Conservation (phyloP, 2,113 vertebrate species). For the Corythoichthys haematopterus region DNA sequence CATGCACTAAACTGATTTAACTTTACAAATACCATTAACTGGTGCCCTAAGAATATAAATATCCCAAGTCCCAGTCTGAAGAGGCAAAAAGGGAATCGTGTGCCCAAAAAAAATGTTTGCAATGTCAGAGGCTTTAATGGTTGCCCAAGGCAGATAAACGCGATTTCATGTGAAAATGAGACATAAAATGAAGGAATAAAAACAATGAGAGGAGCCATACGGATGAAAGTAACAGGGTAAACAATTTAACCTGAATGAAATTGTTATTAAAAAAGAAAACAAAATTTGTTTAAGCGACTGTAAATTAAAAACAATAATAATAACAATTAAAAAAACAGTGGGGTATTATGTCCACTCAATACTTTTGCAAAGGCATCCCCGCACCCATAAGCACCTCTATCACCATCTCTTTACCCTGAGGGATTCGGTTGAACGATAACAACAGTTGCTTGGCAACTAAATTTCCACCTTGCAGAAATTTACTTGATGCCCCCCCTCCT, state of each 20-base stretch:
- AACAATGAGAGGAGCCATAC: conserved; percentile 21
- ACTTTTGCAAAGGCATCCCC: conserved; percentile 28
- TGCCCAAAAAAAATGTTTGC: conserved; percentile 46
- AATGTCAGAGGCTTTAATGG: conserved; percentile 45
- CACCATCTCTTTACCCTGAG: conserved; percentile 43
- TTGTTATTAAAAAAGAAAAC: too few relatives aligned
- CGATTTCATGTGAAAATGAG: conserved; percentile 35
- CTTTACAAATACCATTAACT: conserved; percentile 68
- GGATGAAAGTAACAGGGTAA: neutral
- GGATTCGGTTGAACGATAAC: conserved; percentile 54
- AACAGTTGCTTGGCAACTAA: conserved; percentile 72
- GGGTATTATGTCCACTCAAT: conserved; percentile 38
- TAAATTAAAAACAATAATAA: too few relatives aligned
- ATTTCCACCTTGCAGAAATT: conserved; percentile 63
- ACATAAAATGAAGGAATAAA: conserved; percentile 33
- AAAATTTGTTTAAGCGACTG: too few relatives aligned
- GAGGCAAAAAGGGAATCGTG: conserved; percentile 31
- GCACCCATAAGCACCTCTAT: conserved; percentile 9
- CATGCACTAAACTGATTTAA: conserved; percentile 61
- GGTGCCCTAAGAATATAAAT: conserved; percentile 66
- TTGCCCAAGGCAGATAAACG: conserved; percentile 41
- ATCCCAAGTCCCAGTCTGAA: conserved; percentile 51
- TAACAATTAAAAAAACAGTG: neutral
- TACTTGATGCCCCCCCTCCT: conserved; percentile 11
- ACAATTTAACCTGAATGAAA: too few relatives aligned